Conservation (phyloP, 2,888 invertebrate genomes). For the Synanthedon tipuliformis region DNA sequence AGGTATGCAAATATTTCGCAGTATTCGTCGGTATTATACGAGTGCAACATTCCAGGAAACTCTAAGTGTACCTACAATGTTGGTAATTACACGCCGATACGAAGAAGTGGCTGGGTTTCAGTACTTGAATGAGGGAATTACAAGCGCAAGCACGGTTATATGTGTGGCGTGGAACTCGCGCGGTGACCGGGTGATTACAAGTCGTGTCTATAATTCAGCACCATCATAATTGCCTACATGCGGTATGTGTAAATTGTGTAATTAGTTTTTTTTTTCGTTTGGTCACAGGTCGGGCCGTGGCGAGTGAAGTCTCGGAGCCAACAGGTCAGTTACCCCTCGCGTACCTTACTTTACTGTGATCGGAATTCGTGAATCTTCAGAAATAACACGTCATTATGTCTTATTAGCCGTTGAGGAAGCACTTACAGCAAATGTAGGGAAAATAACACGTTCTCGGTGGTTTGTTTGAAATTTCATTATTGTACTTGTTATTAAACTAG, state of each 20-base stretch:
- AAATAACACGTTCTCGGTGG: conserved; percentile 49
- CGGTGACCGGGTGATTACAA: conserved; percentile 31
- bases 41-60: conserved; percentile 17
- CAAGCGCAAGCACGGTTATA: conserved; percentile 17
- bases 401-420: conserved; percentile 62
- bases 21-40: conserved; percentile 19
- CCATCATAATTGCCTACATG: conserved; percentile 40
- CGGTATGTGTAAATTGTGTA: conserved; percentile 38
- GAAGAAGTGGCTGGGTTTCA: conserved; percentile 21
- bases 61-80: background rate
- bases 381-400: conserved; percentile 63
- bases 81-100: conserved; percentile 32
- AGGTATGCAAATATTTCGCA: background rate
- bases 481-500: conserved; percentile 44
- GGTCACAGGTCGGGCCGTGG: conserved; percentile 47
- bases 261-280: conserved; percentile 51
- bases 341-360: conserved; percentile 47
- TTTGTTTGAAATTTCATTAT: conserved; percentile 48
- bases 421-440: conserved; percentile 58
- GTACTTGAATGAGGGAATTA: conserved; percentile 19
- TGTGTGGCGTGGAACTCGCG: conserved; percentile 10
- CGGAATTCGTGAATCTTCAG: conserved; percentile 63
- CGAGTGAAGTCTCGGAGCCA: conserved; percentile 42
- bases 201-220: conserved; percentile 36
- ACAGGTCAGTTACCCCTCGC: conserved; percentile 55